Evolutionary conservation across 1,140 invertebrate species (phyloP).

Genomic region (Sesamia nonagrioides): DNA sequence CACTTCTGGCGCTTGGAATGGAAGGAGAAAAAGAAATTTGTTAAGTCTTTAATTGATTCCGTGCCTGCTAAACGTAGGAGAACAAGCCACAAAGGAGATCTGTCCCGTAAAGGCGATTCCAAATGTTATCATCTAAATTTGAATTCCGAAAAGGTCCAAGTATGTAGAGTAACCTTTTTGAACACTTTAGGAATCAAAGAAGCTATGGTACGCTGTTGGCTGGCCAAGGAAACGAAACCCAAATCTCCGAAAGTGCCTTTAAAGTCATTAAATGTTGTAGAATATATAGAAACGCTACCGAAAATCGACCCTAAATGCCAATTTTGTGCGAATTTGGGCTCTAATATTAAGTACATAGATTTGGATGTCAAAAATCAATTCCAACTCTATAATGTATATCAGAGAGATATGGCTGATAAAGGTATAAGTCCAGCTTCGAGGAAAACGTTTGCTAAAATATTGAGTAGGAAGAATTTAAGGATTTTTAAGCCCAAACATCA

Average conservation of each 20-base stretch:
- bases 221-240: slow-evolving; percentile 51
- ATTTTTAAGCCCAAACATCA: slow-evolving; percentile 71
- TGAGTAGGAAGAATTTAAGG: slow-evolving; percentile 60
- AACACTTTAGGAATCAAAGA: slow-evolving; percentile 75
- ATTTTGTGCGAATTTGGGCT: slow-evolving; percentile 53
- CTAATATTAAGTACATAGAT: slow-evolving; percentile 55
- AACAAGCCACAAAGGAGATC: slow-evolving; percentile 46
- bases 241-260: slow-evolving; percentile 57
- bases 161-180: slow-evolving; percentile 69
- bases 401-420: slow-evolving; percentile 57
- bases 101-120: slow-evolving; percentile 65
- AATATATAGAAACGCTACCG: slow-evolving; percentile 65
- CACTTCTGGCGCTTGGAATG: slow-evolving; percentile 76
- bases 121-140: slow-evolving; percentile 62
- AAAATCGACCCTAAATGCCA: slow-evolving; percentile 63
- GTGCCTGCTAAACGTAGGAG: slow-evolving; percentile 63
- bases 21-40: slow-evolving; percentile 64
- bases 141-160: slow-evolving; percentile 57
- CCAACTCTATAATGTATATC: slow-evolving; percentile 67
- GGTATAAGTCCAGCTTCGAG: slow-evolving; percentile 63
- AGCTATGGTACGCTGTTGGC: slow-evolving; percentile 68
- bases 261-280: slow-evolving; percentile 61
- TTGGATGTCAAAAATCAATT: slow-evolving; percentile 64
- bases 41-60: slow-evolving; percentile 62
- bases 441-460: slow-evolving; percentile 68